A percentile compares a stretch with the other conserved stretches of the same genome.
phyloP scores from a whole-genome alignment of 2,797 vertebrate genomes.

The Anguilla obscura region DNA sequence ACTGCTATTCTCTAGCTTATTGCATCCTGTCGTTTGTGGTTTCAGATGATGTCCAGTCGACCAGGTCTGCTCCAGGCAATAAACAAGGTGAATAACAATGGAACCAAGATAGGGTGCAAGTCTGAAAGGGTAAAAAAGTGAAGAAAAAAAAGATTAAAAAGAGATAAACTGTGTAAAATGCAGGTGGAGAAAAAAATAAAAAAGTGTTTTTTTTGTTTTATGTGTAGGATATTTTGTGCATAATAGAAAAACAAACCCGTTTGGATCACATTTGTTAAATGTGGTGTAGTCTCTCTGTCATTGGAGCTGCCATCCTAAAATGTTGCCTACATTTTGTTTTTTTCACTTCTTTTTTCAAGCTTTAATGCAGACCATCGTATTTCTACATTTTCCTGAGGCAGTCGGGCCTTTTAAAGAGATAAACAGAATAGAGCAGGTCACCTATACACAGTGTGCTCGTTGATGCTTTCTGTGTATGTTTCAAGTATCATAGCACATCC shows the following conservation, averaged over 20 bases:
- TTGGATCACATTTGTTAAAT: constrained; percentile 47
- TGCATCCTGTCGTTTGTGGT: constrained; percentile 98
- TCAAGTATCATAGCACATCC: background rate
- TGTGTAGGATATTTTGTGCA: background rate
- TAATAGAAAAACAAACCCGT: constrained; percentile 57
- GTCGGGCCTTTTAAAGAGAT: background rate
- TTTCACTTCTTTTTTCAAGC: background rate
- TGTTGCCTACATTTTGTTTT: background rate
- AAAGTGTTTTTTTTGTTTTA: constrained; percentile 48
- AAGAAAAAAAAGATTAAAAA: constrained; percentile 54
- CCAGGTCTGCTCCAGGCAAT: constrained; percentile 88
- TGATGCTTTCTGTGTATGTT: background rate
- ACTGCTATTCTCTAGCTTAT: constrained; percentile 96
- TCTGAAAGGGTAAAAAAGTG: constrained; percentile 44
- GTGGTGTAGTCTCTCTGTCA: background rate
- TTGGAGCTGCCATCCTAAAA: background rate
- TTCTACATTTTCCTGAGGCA: constrained; percentile 6
- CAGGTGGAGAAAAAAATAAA: constrained; percentile 48
- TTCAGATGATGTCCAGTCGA: constrained; percentile 95
- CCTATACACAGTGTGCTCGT: background rate
- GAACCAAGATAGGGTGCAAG: constrained; percentile 53
- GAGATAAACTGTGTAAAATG: constrained; percentile 45
- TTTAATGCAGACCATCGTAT: background rate
- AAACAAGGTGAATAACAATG: constrained; percentile 91
- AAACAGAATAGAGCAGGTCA: background rate